Conservation (phyloP, 2,888 invertebrate species). For the Orchesellides sinensis region DNA sequence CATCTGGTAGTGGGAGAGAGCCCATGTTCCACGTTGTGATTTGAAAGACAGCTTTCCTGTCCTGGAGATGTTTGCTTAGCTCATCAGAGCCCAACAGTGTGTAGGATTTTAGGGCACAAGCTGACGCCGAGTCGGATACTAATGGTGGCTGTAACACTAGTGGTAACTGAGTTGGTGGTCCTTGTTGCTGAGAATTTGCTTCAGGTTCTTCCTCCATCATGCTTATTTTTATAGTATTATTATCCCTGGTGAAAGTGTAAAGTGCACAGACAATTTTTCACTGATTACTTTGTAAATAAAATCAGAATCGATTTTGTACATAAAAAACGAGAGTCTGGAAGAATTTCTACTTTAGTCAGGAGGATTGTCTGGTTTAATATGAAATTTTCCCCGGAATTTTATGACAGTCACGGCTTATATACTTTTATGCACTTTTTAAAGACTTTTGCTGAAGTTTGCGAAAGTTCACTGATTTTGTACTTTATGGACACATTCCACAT, state of each 20-base stretch:
- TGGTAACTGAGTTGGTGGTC: too few species aligned
- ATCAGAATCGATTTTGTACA: too few species aligned
- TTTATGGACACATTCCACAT: neutral
- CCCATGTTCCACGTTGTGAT: conserved; percentile 99
- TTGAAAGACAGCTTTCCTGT: conserved; percentile 85
- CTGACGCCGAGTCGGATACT: neutral
- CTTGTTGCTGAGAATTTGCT: neutral
- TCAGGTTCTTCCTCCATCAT: conserved; percentile 1
- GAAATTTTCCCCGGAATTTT: too few species aligned
- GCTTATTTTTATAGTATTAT: too few species aligned
- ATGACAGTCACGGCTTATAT: too few species aligned
- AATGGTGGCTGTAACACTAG: neutral
- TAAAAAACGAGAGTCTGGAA: too few species aligned
- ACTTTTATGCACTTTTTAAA: too few species aligned
- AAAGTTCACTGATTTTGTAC: neutral
- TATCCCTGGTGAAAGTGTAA: too few species aligned
- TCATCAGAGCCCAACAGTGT: conserved; percentile 90
- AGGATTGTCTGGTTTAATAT: too few species aligned
- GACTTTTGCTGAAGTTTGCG: too few species aligned
- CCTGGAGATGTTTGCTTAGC: conserved; percentile 90
- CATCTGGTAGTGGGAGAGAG: conserved; percentile 82
- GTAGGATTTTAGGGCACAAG: conserved; percentile 77
- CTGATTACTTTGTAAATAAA: conserved; percentile 26
- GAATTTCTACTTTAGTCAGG: too few species aligned
- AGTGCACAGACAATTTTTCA: too few species aligned